Base-by-base conservation (phyloP, 2,888 invertebrate genomes). In the Aphodius granarius region DNA sequence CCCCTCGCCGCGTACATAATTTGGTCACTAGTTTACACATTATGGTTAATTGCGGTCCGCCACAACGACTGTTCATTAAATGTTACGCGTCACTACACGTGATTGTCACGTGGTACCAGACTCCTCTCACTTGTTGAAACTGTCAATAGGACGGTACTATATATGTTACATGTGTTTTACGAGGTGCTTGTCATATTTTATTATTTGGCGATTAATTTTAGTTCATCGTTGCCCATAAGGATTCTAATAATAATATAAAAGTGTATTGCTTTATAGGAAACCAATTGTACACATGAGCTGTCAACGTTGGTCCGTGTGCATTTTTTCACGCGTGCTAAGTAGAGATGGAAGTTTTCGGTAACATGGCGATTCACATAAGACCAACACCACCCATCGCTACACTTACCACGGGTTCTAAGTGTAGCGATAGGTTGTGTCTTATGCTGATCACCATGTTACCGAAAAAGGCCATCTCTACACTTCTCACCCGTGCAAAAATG, bases 1-100 rank as follows among this genome's bases (percentile, higher is more conserved):
- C 82, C 81, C 20, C 21, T 19, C 81, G 82, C 81, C 79, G 79
- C 84, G 85, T 86, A 86, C 86, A 87, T 87, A 87, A 87, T 87
- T 87, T 87, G 87, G 87, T 86, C 86, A 87, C 85, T 86, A 87
- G 87, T 86, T 87, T 87, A 87, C 87, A 87, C 87, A 87, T 87
- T 87, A 87, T 86, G 86, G 86, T 86, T 87, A 87, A 87, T 87
- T 87, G 87, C 86, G 87, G 87, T 84, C 82, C 82, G 80, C 87
- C 87, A 84, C 87, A 85, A 84, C 82, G 83, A 86, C 85, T 87
- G 87, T 86, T 86, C 87, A 86, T 86, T 86, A 86, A 83, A 86
- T 80, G 85, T 83, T 85, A 85, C 85, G 85, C 84, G 84, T 83
- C 81, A 83, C 80, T 82, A 85, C 86, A 87, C 86, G 86, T 86